Base-by-base conservation (phyloP, 2,113 vertebrate genomes). In the Leiothrix lutea region DNA sequence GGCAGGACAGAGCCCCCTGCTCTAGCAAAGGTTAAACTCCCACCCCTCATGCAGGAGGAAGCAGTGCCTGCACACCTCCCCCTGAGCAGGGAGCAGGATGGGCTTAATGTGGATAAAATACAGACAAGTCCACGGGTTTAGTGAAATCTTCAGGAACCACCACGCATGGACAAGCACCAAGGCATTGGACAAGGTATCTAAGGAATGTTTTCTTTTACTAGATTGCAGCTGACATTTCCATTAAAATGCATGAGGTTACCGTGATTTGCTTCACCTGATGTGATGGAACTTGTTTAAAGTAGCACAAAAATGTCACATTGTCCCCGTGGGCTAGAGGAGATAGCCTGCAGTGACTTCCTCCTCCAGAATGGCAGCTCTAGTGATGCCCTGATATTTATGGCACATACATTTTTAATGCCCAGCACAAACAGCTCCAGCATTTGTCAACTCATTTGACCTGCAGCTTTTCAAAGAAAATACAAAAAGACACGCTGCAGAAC, bases 161-260 rank as follows among this genome's bases (percentile, higher is more conserved):
- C 31, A 48, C 0, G 4, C 36, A 26, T 7, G 26, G 81, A 22
- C 71, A 95, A 86, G 50, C 66, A 77, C 38, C 1, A 2, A 90
- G 44, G 12, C 62, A 29, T 11, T 51, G 70, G 51, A 92, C 48
- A 51, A 73, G 47, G 51, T 58, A 82, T 28, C 54, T 67, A 56
- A 86, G 72, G 53, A 82, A 60, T 42, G 7, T 56, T 77, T 86
- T 84, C 47, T 83, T 92, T 88, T 64, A 80, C 66, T 50, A 84
- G 64, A 93, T 65, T 83, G 45, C 75, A 84, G 80, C 9, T 84
- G 79, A 86, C 80, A 74, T 84, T 86, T n/a, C 54, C n/a, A 86
- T 93, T 95, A 93, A 94, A 95, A 96, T 92, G 60, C 69, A 92
- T 75, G 92, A 92, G 56, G 56, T 81, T 86, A 57, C 56, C 33